Percentiles rank a stretch among this genome's conserved stretches.
Conservation (phyloP, 2,888 invertebrate species). For the Zonitis immaculata region DNA sequence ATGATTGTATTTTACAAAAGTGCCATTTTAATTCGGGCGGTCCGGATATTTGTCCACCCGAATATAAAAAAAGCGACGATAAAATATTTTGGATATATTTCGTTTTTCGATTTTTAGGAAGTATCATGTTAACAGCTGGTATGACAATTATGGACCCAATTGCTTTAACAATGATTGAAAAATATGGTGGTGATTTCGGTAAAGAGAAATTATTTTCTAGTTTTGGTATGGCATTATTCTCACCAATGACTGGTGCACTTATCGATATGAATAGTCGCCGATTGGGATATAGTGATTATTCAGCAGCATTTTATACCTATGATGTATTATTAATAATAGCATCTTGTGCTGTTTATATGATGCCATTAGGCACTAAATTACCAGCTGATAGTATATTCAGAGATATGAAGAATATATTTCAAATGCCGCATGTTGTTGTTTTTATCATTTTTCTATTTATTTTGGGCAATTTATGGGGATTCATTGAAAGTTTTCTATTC, state of each 20-base stretch:
- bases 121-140: slow-evolving; percentile 77
- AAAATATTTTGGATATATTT: slow-evolving; percentile 82
- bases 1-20: slow-evolving; percentile 71
- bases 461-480: slow-evolving; percentile 83
- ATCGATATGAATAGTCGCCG: slow-evolving; percentile 67
- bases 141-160: slow-evolving; percentile 87
- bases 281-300: slow-evolving; percentile 75
- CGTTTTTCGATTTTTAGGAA: slow-evolving; percentile 70
- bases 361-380: slow-evolving; percentile 73
- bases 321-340: slow-evolving; percentile 69
- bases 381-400: slow-evolving; percentile 74
- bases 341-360: slow-evolving; percentile 67
- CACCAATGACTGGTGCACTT: slow-evolving; percentile 72
- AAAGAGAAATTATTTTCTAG: slow-evolving; percentile 75
- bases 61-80: slow-evolving; percentile 72
- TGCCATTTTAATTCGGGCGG: slow-evolving; percentile 71
- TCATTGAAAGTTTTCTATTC: slow-evolving; percentile 84
- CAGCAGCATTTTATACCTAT: slow-evolving; percentile 82
- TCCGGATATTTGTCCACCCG: slow-evolving; percentile 73
- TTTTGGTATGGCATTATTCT: slow-evolving; percentile 78
- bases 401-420: slow-evolving; percentile 69
- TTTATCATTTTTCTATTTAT: slow-evolving; percentile 78
- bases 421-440: slow-evolving; percentile 72
- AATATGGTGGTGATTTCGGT: slow-evolving; percentile 77
- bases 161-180: slow-evolving; percentile 78